Evolutionary conservation across 2,888 invertebrate species (phyloP).

Genomic region (Schrankia costaestrigalis): DNA sequence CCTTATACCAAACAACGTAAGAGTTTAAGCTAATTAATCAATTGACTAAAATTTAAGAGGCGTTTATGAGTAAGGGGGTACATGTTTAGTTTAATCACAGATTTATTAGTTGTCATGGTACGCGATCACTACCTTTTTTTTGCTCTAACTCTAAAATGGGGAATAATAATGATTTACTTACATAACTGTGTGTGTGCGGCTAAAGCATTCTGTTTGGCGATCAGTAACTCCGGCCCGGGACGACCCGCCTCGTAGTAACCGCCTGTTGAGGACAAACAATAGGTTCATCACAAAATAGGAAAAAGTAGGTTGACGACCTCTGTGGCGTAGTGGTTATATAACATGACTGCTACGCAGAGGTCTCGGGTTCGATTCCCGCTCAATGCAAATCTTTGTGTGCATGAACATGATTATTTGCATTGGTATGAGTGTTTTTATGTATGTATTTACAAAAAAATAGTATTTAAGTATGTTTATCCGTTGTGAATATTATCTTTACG

Average conservation of each 20-base stretch:
- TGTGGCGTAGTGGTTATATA: neutral
- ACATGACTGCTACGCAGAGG: neutral
- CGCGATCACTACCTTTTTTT: neutral
- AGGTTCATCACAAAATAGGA: neutral
- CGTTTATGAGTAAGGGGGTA: too few relatives aligned
- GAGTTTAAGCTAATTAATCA: too few relatives aligned
- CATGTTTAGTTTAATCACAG: too few relatives aligned
- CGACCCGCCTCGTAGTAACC: slow-evolving; percentile 56
- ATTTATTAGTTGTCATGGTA: neutral
- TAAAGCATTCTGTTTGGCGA: slow-evolving; percentile 72
- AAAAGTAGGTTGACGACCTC: neutral
- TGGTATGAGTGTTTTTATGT: too few relatives aligned
- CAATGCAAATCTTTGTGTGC: too few relatives aligned
- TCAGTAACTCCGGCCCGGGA: slow-evolving; percentile 67
- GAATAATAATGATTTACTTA: slow-evolving; percentile 38
- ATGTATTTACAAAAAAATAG: too few relatives aligned
- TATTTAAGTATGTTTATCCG: too few relatives aligned
- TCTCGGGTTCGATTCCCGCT: too few relatives aligned
- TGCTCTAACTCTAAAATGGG: neutral
- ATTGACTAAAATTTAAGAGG: too few relatives aligned
- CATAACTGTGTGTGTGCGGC: slow-evolving; percentile 73
- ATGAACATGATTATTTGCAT: too few relatives aligned
- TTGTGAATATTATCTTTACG: too few relatives aligned
- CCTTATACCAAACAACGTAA: too few relatives aligned
- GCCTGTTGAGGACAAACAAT: neutral